Percentiles rank a stretch among this genome's conserved stretches.
These are phyloP conservation scores for Chionomys nivalis DNA, from an alignment of 2,113 vertebrate species.

Conservation along the genomic window DNA sequence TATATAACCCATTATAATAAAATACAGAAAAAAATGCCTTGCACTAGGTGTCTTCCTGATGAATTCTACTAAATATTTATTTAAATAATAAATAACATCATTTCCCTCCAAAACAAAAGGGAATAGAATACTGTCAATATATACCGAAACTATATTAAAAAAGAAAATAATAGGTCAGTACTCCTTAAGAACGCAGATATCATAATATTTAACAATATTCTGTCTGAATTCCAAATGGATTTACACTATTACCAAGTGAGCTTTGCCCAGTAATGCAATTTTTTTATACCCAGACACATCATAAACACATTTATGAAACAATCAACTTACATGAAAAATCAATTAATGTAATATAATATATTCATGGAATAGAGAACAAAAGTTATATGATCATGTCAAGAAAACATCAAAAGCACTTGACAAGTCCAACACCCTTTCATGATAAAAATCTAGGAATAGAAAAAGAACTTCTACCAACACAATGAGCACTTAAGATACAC, in stretches of 20 bases:
- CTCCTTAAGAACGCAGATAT: conserved; percentile 20
- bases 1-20: neutral
- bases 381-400: conserved; percentile 3
- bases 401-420: conserved; percentile 47
- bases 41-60: neutral
- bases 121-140: neutral
- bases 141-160: conserved; percentile 37
- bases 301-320: neutral
- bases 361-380: conserved; percentile 45
- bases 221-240: conserved; percentile 28
- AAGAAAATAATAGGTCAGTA: conserved; percentile 49
- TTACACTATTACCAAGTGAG: neutral
- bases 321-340: conserved; percentile 28
- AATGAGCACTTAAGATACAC: conserved; percentile 26
- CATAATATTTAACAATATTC: conserved; percentile 53
- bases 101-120: conserved; percentile 29
- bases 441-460: conserved; percentile 35
- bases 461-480: neutral
- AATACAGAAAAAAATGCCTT: neutral
- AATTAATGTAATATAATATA: conserved; percentile 17
- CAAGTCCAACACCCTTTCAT: neutral
- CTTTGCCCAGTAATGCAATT: conserved; percentile 18
- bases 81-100: conserved; percentile 44
- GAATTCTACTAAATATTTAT: conserved; percentile 22
- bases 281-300: neutral